Evolutionary conservation across 2,888 invertebrate species (phyloP), one percentile per base, ranked within the genome.

Genomic region (Callyntrura guangdongensis): DNA sequence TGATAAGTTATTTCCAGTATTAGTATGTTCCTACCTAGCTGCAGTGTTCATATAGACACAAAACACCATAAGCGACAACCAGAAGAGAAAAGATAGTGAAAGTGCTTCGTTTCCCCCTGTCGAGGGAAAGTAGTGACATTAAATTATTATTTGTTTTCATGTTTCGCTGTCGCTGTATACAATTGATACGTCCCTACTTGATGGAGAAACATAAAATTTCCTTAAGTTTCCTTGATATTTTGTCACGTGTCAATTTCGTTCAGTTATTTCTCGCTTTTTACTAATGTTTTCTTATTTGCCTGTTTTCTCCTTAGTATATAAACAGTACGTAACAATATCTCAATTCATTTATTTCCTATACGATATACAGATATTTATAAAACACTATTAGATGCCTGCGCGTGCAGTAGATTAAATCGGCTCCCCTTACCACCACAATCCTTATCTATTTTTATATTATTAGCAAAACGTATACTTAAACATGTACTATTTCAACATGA

Each of bases 51-150:
- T 14, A 64, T 17, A n/a, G 27, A 64, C 12, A 64, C 27, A 12
- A 64, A 25, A 64, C 64, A 17, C 14, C 9, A 36, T 36, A 64
- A 27, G 64, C 8, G 12, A 64, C 27, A 25, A 25, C 27, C 12
- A n/a, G 49, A 74, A 74, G 72, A 74, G 72, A 74, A 74, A 74
- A 74, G 72, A 45, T 74, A 74, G 45, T 49, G 20, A 49, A 74
- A 74, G 12, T 74, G 17, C 17, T 49, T 45, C 67, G 17, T 59
- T 59, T 17, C 59, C 59, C 17, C 17, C n/a, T 20, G 36, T 36
- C 3, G 36, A 36, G 36, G 36, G 36, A 36, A 36, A 36, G 36
- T 36, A 36, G 6, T 36, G 36, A 36, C 36, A 36, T 2, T 36
- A 36, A 36, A 36, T 4, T 36, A 4, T 6, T 36, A 36, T 6